Evolutionary conservation across 2,888 invertebrate species (phyloP).

Genomic region (Dioctria rufipes): DNA sequence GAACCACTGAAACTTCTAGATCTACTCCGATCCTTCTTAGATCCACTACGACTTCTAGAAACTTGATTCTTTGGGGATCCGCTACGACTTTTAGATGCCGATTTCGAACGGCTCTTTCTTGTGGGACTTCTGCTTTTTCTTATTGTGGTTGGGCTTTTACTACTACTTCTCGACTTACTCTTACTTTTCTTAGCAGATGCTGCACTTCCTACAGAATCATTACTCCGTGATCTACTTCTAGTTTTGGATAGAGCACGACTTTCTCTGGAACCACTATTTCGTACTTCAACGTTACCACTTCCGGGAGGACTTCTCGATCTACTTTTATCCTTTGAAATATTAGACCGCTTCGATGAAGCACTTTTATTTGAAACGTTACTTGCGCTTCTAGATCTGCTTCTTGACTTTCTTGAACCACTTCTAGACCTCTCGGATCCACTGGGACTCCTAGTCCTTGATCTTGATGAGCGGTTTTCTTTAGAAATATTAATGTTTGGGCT

Average conservation of each 20-base stretch:
- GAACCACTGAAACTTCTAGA: slow-evolving; percentile 62
- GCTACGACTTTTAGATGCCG: slow-evolving; percentile 62
- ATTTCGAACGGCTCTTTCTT: slow-evolving; percentile 56
- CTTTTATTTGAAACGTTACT: slow-evolving; percentile 63
- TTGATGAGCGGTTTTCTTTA: neutral
- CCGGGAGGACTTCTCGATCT: slow-evolving; percentile 59
- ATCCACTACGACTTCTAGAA: slow-evolving; percentile 65
- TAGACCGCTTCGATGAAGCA: slow-evolving; percentile 4
- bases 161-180: slow-evolving; percentile 62
- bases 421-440: slow-evolving; percentile 43
- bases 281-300: slow-evolving; percentile 31
- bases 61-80: slow-evolving; percentile 60
- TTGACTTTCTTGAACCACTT: slow-evolving; percentile 59
- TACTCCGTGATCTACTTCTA: neutral
- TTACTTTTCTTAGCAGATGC: slow-evolving; percentile 58
- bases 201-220: slow-evolving; percentile 60
- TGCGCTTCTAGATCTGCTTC: slow-evolving; percentile 60
- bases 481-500: slow-evolving; percentile 56
- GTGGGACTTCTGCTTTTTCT: slow-evolving; percentile 51
- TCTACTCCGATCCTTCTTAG: slow-evolving; percentile 62
- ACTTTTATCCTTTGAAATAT: slow-evolving; percentile 60
- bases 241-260: no score
- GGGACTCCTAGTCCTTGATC: slow-evolving; percentile 12
- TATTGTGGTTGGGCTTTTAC: slow-evolving; percentile 51
- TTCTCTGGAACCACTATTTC: neutral